Base-by-base conservation (phyloP, 2,888 invertebrate species). In the Macaria liturata region DNA sequence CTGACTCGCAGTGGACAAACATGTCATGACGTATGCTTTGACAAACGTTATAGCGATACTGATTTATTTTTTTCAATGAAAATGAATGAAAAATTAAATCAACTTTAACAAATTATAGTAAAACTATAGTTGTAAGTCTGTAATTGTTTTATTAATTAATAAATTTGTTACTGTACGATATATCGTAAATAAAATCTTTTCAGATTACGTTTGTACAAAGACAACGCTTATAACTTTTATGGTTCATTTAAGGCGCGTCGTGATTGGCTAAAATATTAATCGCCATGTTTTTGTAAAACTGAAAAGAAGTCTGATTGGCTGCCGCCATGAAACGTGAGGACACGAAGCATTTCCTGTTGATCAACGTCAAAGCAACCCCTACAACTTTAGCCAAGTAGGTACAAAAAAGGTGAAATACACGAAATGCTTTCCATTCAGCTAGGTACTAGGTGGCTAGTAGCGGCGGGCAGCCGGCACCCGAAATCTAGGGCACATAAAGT, bases 1-100 rank as follows among this genome's bases (percentile, higher is more conserved):
- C 84, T 91, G 86, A 80, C 87, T 89, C 84, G 84, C 77, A 80
- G 81, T 81, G 86, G 88, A 89, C 85, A 88, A 88, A 87, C 83
- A 84, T 80, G 82, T 40, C 74, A 76, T 78, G 82, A 83, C 70
- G 69, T 83, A 82, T 75, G 84, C 69, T 89, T 87, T 71, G 71
- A 72, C 68, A 64, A 75, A 63, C 75, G 86, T 64, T 66, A 40
- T 34, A 55, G 7, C 32, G 32, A 47, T 34, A 34, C 3, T 9
- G 9, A 32, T 46, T 45, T 46, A 39, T 40, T 31, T 37, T 9
- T 8, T 8, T 1, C 9, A 20, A 8, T n/a, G 42, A 42, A 42
- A 42, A 42, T n/a, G 5, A 20, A 39, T 39, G 6, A 39, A 39
- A 7, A 39, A 39, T 8, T 39, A 39, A 7, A 39, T 1, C 39